Conservation (phyloP, 2,113 vertebrate species). For the Plotosus lineatus region DNA sequence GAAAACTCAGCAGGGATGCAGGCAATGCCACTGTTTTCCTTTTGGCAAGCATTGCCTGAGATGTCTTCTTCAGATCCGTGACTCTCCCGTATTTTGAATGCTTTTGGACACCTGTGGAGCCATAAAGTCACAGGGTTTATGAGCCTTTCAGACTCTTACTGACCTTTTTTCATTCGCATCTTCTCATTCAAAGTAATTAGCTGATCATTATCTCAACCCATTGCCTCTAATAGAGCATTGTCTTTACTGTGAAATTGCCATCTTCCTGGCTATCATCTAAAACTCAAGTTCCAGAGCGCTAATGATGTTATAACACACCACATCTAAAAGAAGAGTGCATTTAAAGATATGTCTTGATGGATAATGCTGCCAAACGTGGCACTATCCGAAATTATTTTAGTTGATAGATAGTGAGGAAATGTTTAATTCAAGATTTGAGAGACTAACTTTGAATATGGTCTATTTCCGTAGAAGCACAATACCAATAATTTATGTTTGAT, state of each 20-base stretch:
- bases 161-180: not conserved
- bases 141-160: not conserved
- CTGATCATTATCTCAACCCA: conserved; percentile 4
- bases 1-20: not conserved
- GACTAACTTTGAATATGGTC: not conserved
- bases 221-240: not conserved
- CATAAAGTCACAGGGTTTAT: conserved; percentile 16
- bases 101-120: conserved; percentile 65
- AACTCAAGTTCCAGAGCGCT: too few relatives aligned
- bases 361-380: not conserved
- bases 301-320: not conserved
- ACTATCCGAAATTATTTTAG: not conserved
- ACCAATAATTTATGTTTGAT: not conserved
- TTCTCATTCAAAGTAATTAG: not conserved
- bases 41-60: not conserved
- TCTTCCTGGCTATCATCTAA: not conserved
- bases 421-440: not conserved
- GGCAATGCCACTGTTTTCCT: not conserved
- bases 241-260: not conserved
- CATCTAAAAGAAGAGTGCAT: not conserved
- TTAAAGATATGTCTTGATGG: not conserved
- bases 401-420: not conserved
- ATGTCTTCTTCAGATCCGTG: conserved; percentile 55
- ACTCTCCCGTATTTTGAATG: conserved; percentile 67
- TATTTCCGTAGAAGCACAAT: not conserved